Percentiles rank a stretch among this genome's conserved stretches.
Conservation (phyloP, 2,113 vertebrate species). For the Dissostichus mawsoni region DNA sequence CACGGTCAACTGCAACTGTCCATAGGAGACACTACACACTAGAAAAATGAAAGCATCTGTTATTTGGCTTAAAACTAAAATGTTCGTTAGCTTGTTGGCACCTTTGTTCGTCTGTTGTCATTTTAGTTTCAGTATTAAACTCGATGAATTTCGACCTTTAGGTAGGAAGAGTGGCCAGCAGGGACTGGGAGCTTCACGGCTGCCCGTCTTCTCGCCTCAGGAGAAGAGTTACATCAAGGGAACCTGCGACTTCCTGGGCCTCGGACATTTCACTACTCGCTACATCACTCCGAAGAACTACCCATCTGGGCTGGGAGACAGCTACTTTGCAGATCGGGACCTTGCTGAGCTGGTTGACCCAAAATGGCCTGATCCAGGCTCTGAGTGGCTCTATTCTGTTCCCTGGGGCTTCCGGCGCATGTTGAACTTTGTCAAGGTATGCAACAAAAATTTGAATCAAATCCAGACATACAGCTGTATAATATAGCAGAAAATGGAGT, state of each 20-base stretch:
- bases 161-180: constrained; percentile 91
- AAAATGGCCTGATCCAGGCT: constrained; percentile 87
- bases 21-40: background rate
- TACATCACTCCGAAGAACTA: constrained; percentile 88
- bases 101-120: background rate
- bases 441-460: background rate
- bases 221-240: constrained; percentile 91
- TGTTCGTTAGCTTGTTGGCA: background rate
- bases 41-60: background rate
- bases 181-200: constrained; percentile 86
- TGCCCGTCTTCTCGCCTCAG: constrained; percentile 89
- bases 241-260: constrained; percentile 91
- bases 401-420: constrained; percentile 77
- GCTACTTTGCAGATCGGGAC: constrained; percentile 88
- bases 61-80: background rate
- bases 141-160: constrained; percentile 41
- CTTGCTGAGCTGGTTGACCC: constrained; percentile 91
- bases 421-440: constrained; percentile 93
- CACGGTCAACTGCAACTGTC: background rate
- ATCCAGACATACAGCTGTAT: background rate
- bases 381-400: constrained; percentile 84
- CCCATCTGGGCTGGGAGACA: constrained; percentile 81
- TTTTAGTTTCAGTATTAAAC: no score
- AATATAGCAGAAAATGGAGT: background rate
- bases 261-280: constrained; percentile 91